Evolutionary conservation across 1,140 invertebrate species (phyloP), one percentile per base, ranked within the genome.

Genomic region (Zaprionus inermis): DNA sequence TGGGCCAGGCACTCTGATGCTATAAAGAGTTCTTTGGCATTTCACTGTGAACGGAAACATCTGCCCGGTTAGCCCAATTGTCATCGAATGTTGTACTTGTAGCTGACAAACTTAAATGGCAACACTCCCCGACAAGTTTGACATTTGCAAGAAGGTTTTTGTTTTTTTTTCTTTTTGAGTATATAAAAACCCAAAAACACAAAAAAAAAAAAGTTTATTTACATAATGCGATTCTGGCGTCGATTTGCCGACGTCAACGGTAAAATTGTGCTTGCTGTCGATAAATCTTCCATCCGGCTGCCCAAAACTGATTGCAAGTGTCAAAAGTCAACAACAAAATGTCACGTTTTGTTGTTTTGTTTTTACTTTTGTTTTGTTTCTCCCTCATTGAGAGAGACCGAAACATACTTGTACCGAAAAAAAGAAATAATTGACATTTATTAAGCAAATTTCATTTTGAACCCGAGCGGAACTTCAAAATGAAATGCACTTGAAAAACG

Each of bases 281-380:
- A 86, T 88, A 88, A 88, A 79, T 86, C 83, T 86, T 66, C 60
- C 65, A 71, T 79, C 44, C 72, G 72, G 55, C 72, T 76, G 73
- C 81, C 77, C 52, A 81, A 86, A 81, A 82, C 57, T 89, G 85
- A 83, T 88, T 69, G 78, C 84, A 88, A 90, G 85, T 88, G 84
- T 88, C 85, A 88, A 88, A 72, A 90, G 84, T 88, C 84, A 88
- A 80, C 85, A 83, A 69, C 74, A 79, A 88, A 88, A 88, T 88
- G 84, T 90, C 84, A 88, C 84, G 84, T 88, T 88, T 88, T 71
- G 77, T 67, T 78, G 83, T 89, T 84, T 83, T 82, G 64, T 57
- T 71, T 70, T 67, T 72, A 36, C 78, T 30, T 73, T 38, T 74
- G 22, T 49, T 41, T 58, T 56, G 69, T 67, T 10, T 74, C 12